These are phyloP conservation scores for Pecten maximus DNA, from an alignment of 2,888 invertebrate species.

Conservation along the genomic window DNA sequence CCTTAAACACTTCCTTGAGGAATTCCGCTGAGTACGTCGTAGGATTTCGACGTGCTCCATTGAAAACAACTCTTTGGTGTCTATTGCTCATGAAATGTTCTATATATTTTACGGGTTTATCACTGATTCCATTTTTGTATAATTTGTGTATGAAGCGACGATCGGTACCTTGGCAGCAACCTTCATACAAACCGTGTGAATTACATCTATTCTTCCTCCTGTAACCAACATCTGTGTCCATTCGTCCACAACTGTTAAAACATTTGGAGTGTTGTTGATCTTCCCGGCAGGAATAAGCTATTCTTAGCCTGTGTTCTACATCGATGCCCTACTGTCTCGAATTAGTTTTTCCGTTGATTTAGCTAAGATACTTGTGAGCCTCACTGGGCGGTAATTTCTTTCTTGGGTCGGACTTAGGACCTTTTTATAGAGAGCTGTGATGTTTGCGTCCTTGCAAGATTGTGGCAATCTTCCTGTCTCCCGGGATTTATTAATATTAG, in stretches of 20 bases:
- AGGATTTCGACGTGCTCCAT: not conserved
- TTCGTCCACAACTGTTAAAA: constrained; percentile 39
- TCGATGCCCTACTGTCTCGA: constrained; percentile 36
- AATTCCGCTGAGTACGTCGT: no score
- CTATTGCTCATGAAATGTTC: no score
- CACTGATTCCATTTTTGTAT: not conserved
- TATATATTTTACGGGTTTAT: not conserved
- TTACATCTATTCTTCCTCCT: not conserved
- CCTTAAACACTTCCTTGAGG: no score
- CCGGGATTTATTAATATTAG: constrained; percentile 30
- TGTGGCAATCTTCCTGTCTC: constrained; percentile 6
- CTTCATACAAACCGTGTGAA: constrained; percentile 41
- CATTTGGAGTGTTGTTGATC: constrained; percentile 44
- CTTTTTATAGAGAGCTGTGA: constrained; percentile 45
- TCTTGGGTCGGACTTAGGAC: constrained; percentile 34
- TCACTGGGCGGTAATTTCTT: constrained; percentile 46
- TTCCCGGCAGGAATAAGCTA: constrained; percentile 37
- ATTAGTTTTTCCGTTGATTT: constrained; percentile 42
- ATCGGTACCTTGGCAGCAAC: not conserved
- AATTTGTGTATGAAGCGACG: constrained; percentile 24
- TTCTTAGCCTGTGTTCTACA: constrained; percentile 37
- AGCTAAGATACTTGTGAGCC: constrained; percentile 42
- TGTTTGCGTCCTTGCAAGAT: constrained; percentile 36
- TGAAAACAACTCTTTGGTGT: no score
- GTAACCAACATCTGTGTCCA: constrained; percentile 43